Conservation (phyloP, 2,797 vertebrate genomes). For the Sebastes nivosus region DNA sequence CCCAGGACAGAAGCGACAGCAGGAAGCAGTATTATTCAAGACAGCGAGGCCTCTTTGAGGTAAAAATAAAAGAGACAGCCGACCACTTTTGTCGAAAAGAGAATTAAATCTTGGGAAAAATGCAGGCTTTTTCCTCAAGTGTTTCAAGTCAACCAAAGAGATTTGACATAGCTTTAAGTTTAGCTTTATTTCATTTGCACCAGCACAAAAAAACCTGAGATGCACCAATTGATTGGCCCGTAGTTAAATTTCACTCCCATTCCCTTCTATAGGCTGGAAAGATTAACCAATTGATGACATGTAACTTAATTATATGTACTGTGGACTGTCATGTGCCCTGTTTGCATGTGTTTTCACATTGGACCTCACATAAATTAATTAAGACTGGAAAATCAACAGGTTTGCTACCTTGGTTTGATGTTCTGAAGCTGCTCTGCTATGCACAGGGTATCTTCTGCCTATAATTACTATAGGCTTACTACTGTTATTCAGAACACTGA, state of each 20-base stretch:
- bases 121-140: neutral
- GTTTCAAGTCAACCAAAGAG: slow-evolving; percentile 5
- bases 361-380: neutral
- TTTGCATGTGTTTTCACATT: neutral
- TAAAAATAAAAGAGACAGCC: neutral
- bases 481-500: neutral
- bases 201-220: neutral
- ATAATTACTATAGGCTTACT: neutral
- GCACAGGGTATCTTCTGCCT: neutral
- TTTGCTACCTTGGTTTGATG: neutral
- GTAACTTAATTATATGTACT: neutral
- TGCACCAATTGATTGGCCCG: neutral
- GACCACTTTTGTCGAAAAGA: slow-evolving; percentile 1
- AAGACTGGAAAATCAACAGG: neutral
- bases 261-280: neutral
- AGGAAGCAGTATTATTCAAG: neutral
- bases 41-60: slow-evolving; percentile 5
- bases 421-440: neutral
- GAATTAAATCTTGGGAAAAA: slow-evolving; percentile 24
- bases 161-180: neutral
- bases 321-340: neutral
- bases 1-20: neutral
- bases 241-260: neutral
- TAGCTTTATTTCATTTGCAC: neutral
- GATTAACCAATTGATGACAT: neutral